Percentiles rank a stretch among this genome's conserved stretches.
phyloP scores from a whole-genome alignment of 2,113 vertebrate genomes.

The Martes martes region DNA sequence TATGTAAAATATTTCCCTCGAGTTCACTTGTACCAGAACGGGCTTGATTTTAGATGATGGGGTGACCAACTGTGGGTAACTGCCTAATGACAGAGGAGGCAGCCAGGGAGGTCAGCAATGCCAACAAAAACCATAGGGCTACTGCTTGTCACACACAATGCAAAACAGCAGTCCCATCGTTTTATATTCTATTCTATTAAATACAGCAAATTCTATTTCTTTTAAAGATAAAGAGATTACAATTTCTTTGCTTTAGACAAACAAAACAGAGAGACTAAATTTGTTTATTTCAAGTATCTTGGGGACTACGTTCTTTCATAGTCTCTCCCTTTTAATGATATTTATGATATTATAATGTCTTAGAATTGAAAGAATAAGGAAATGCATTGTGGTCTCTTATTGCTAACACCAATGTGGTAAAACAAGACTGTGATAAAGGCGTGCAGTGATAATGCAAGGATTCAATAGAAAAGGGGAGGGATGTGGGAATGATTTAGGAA shows the following conservation, averaged over 20 bases:
- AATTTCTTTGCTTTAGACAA: not conserved
- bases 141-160: not conserved
- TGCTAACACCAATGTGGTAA: not conserved
- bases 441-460: not conserved
- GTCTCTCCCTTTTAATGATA: not conserved
- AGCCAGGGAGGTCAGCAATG: not conserved
- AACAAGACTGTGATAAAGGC: not conserved
- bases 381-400: not conserved
- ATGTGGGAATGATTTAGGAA: not conserved
- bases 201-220: not conserved
- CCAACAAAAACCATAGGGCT: not conserved
- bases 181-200: not conserved
- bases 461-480: not conserved
- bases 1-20: not conserved
- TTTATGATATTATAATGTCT: not conserved
- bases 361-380: not conserved
- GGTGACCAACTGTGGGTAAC: not conserved
- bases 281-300: not conserved
- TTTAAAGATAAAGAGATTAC: not conserved
- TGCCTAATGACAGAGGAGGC: not conserved
- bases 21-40: not conserved
- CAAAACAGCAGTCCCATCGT: no score
- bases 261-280: not conserved
- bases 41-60: not conserved
- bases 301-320: not conserved